Conservation (phyloP, 2,113 vertebrate species). For the Istiophorus platypterus region DNA sequence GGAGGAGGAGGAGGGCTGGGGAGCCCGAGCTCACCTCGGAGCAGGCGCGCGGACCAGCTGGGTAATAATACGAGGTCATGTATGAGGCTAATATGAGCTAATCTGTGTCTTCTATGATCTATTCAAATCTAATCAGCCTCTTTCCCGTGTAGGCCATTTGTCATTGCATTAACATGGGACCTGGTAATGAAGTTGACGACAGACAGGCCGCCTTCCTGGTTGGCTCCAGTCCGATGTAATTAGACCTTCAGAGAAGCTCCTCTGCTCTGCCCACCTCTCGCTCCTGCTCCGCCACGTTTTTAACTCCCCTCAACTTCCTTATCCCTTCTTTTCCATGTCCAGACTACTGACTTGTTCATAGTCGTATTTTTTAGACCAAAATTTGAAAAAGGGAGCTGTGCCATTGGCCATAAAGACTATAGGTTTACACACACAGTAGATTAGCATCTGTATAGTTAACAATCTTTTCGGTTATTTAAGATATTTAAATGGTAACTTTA, state of each 20-base stretch:
- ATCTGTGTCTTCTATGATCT: constrained; percentile 74
- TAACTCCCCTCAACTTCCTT: background rate
- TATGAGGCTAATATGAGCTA: constrained; percentile 72
- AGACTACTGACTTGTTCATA: background rate
- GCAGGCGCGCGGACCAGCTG: constrained; percentile 56
- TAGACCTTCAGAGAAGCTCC: constrained; percentile 20
- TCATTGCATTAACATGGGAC: constrained; percentile 69
- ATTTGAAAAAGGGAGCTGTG: background rate
- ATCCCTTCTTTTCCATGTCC: background rate
- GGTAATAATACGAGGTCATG: constrained; percentile 64
- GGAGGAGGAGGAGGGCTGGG: constrained; percentile 11
- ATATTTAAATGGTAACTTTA: background rate
- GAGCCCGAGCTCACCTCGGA: constrained; percentile 25
- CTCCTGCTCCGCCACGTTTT: background rate
- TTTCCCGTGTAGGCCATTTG: constrained; percentile 58
- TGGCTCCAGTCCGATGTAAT: constrained; percentile 39
- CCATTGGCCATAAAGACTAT: background rate
- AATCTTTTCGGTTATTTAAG: background rate
- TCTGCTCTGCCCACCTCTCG: background rate
- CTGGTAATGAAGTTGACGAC: constrained; percentile 67
- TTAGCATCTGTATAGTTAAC: background rate
- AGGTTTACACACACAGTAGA: background rate
- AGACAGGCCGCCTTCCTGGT: constrained; percentile 45
- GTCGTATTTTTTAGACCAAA: background rate
- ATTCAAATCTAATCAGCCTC: constrained; percentile 70